phyloP scores from a whole-genome alignment of 1,140 invertebrate species.

The Lordiphosa stackelbergi region DNA sequence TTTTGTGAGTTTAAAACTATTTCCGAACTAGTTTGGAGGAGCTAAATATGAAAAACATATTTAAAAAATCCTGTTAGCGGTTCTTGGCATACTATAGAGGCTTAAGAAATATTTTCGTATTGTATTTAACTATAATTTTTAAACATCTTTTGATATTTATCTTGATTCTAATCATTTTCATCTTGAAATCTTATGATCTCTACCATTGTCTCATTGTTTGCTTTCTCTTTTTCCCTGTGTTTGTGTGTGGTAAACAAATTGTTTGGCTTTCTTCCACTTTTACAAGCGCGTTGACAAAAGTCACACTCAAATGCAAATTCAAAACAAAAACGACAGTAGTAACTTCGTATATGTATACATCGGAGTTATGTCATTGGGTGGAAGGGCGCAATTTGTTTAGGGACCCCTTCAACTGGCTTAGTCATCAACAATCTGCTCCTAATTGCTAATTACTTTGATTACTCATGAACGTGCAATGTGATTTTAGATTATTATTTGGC shows the following conservation, averaged over 20 bases:
- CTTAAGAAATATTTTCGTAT: too few relatives aligned
- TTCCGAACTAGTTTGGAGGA: too few relatives aligned
- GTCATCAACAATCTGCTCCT: constrained; percentile 27
- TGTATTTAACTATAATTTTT: too few relatives aligned
- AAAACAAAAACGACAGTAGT: constrained; percentile 37
- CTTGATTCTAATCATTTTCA: background rate
- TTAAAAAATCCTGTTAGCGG: too few relatives aligned
- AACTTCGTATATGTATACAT: background rate
- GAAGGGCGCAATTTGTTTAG: too few relatives aligned
- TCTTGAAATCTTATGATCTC: constrained; percentile 1
- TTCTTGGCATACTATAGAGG: too few relatives aligned
- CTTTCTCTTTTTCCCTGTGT: constrained; percentile 48
- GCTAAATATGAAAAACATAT: too few relatives aligned
- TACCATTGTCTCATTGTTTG: constrained; percentile 17
- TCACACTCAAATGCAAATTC: constrained; percentile 26
- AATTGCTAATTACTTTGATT: constrained; percentile 49
- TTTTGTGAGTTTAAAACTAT: too few relatives aligned
- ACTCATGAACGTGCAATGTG: constrained; percentile 42
- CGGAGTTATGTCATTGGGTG: constrained; percentile 12
- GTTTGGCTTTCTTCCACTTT: constrained; percentile 26
- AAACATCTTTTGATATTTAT: background rate
- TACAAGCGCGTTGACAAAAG: constrained; percentile 2
- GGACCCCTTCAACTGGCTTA: background rate
- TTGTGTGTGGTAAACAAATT: constrained; percentile 29
- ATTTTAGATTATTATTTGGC: constrained; percentile 43